Percentiles rank a stretch among this genome's conserved stretches.
These are phyloP conservation scores for Jordanella pulchra DNA, from an alignment of 2,797 vertebrate genomes.

Conservation along the genomic window DNA sequence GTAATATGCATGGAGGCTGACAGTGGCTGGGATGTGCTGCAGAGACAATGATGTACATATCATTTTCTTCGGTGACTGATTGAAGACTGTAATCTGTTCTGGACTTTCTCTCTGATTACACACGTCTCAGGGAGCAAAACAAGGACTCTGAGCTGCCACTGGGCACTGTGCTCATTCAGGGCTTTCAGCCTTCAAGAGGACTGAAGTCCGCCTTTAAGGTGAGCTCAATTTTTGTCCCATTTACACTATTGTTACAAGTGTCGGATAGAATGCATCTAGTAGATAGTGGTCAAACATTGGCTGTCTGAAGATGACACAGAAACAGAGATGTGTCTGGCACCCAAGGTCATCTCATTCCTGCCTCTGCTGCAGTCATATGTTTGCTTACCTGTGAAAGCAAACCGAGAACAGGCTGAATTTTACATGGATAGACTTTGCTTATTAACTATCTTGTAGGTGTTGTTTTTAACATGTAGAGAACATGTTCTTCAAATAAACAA, in stretches of 20 bases:
- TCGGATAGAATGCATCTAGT: constrained; percentile 75
- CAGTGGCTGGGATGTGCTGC: constrained; percentile 72
- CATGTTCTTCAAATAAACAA: not conserved
- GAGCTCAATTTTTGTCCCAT: constrained; percentile 85
- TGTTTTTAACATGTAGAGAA: constrained; percentile 3
- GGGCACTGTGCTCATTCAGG: constrained; percentile 79
- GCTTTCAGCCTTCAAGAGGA: constrained; percentile 83
- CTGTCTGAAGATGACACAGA: constrained; percentile 74
- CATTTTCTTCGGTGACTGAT: constrained; percentile 86
- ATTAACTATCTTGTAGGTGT: constrained; percentile 38
- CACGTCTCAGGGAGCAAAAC: constrained; percentile 82
- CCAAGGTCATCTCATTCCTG: constrained; percentile 77
- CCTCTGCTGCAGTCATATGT: constrained; percentile 46
- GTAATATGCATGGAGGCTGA: constrained; percentile 82
- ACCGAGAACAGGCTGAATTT: constrained; percentile 52
- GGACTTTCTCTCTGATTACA: constrained; percentile 85
- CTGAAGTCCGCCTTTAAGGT: constrained; percentile 81
- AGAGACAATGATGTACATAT: constrained; percentile 87
- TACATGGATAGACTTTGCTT: constrained; percentile 20
- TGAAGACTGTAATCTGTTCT: constrained; percentile 87
- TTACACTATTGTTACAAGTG: constrained; percentile 80
- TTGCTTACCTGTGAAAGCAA: constrained; percentile 45
- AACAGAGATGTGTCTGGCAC: constrained; percentile 70
- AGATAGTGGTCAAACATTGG: constrained; percentile 77
- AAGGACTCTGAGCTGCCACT: constrained; percentile 79